Evolutionary conservation across 2,797 vertebrate species (phyloP), one percentile per base, ranked within the genome.

Genomic region (Sebastes glaucus): DNA sequence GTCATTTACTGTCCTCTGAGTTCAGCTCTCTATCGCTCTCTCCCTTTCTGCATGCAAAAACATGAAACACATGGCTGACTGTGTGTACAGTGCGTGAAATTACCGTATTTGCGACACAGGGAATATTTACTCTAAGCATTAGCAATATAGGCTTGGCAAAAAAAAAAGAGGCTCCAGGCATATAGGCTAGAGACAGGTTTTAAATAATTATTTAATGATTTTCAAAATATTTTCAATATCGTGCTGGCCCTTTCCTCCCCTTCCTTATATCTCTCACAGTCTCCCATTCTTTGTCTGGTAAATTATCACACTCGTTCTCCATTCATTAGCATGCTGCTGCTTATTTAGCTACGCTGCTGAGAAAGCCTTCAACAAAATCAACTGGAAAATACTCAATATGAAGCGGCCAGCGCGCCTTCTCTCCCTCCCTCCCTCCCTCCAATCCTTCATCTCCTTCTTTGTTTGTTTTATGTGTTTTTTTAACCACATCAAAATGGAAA

Each of bases 281-380:
- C 74, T 66, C 82, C 77, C 80, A 74, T 70, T 89, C 89, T 89
- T 88, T 88, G 85, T 87, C 85, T 88, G 90, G 83, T 87, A 88
- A 93, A 94, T 96, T 94, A 94, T 93, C 83, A 76, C 74, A 87
- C 84, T 92, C 88, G 69, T 94, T 93, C 92, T 92, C 84, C 84
- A 84, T 95, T 96, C 93, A 96, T 96, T 95, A 95, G 87, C 93
- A 91, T 90, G 89, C 94, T 89, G 93, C 80, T 90, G 92, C 90
- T 93, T 91, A 94, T 95, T 96, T 96, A 92, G 93, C 89, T 78
- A 92, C 78, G 90, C 92, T 92, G 89, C 87, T 89, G 89, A 94
- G 92, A 93, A 91, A 91, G 86, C 83, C 93, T 94, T 95, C 83
- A 87, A 91, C 91, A 95, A 94, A 96, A 95, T 93, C 93, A 95